A percentile compares a stretch with the other conserved stretches of the same genome.
Conservation (phyloP, 2,797 vertebrate genomes). For the Spea hammondii region DNA sequence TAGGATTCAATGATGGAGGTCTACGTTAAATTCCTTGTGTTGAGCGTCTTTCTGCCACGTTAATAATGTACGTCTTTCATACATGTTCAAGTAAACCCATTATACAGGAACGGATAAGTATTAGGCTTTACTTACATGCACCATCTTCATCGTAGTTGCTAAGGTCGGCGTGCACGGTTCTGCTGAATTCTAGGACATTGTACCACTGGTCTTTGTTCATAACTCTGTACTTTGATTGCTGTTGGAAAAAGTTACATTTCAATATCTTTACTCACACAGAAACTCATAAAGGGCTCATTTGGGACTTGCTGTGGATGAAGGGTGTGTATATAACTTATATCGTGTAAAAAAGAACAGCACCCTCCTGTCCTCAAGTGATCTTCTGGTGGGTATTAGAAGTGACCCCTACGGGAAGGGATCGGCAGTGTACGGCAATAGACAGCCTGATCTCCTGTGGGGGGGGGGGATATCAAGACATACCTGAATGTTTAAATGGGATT, state of each 20-base stretch:
- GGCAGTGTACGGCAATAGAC: too few species aligned
- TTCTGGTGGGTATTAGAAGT: too few species aligned
- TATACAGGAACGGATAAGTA: neutral
- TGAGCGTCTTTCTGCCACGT: neutral
- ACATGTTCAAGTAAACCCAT: too few species aligned
- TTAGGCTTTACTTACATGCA: conserved; percentile 81
- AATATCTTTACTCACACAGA: neutral
- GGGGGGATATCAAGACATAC: too few species aligned
- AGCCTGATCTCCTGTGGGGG: too few species aligned
- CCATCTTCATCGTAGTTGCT: conserved; percentile 98
- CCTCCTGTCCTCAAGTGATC: too few species aligned
- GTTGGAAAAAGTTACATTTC: conserved; percentile 46
- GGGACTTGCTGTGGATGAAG: too few species aligned
- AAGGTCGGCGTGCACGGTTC: conserved; percentile 91
- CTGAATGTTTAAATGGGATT: too few species aligned
- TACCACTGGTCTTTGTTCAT: conserved; percentile 99
- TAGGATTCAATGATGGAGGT: neutral
- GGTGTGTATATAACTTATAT: too few species aligned
- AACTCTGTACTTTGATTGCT: conserved; percentile 96
- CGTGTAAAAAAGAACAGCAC: too few species aligned
- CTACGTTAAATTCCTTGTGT: neutral
- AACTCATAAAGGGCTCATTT: too few species aligned
- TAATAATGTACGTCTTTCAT: neutral
- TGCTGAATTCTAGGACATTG: conserved; percentile 96
- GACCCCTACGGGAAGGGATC: too few species aligned